Evolutionary conservation across 2,113 vertebrate genomes (phyloP).

Genomic region (Spheniscus mendiculus): DNA sequence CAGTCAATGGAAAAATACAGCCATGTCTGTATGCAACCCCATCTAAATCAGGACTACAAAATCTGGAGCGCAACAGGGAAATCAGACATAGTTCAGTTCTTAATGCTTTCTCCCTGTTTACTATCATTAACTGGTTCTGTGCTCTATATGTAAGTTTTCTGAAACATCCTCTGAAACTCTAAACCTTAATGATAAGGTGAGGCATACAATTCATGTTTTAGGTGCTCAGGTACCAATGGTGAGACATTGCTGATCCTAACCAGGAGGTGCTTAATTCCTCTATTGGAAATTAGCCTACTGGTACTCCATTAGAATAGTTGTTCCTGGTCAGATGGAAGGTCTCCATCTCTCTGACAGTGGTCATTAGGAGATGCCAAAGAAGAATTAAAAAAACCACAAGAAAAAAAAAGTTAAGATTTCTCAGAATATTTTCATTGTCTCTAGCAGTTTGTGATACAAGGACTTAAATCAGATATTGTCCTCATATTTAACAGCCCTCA

Average conservation of each 20-base stretch:
- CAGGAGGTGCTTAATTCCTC: neutral
- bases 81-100: neutral
- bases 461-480: neutral
- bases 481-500: neutral
- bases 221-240: neutral
- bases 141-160: neutral
- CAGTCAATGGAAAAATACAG: neutral
- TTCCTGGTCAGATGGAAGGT: neutral
- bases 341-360: neutral
- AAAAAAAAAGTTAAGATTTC: neutral
- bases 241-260: neutral
- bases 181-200: neutral
- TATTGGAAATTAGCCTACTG: neutral
- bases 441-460: neutral
- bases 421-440: neutral
- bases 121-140: neutral
- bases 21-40: neutral
- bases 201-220: neutral
- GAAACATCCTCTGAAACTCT: neutral
- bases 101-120: neutral
- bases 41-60: neutral
- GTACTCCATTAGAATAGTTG: neutral
- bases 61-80: neutral
- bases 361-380: neutral
- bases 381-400: neutral